Evolutionary conservation across 2,888 invertebrate genomes (phyloP).

Genomic region (Lycia hirtaria): DNA sequence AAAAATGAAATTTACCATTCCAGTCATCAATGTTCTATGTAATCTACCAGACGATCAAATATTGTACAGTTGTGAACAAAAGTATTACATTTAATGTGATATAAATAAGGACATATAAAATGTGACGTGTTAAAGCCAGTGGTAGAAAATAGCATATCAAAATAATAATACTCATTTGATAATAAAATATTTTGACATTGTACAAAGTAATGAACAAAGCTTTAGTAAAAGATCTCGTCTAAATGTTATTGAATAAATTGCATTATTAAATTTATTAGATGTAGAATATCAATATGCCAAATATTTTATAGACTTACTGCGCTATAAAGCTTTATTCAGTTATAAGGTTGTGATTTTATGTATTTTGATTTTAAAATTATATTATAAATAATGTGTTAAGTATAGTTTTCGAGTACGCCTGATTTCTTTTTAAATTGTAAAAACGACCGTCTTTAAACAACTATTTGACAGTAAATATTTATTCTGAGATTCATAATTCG

Average conservation of each 20-base stretch:
- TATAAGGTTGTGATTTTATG: conserved; percentile 64
- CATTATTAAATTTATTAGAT: not conserved
- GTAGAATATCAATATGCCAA: conserved; percentile 32
- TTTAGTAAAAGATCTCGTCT: conserved; percentile 25
- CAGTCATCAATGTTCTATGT: conserved; percentile 33
- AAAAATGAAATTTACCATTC: conserved; percentile 12
- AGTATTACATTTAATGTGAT: conserved; percentile 54
- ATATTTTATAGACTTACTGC: conserved; percentile 20
- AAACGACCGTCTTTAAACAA: too few species aligned
- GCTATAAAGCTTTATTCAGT: conserved; percentile 53
- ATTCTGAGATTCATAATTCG: too few species aligned
- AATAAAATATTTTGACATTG: conserved; percentile 21
- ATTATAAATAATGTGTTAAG: too few species aligned
- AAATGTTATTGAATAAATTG: not conserved
- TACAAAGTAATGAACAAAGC: conserved; percentile 36
- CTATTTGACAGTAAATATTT: too few species aligned
- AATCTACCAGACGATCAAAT: conserved; percentile 70
- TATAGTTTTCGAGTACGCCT: too few species aligned
- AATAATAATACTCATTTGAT: conserved; percentile 34
- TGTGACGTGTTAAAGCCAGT: conserved; percentile 50
- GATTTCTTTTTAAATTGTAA: too few species aligned
- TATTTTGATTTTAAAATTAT: conserved; percentile 48
- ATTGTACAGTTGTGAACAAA: conserved; percentile 37
- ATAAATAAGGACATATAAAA: conserved; percentile 45
- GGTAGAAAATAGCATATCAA: conserved; percentile 65